Evolutionary conservation across 2,888 invertebrate species (phyloP).

Genomic region (Tenthredo scrophulariae): DNA sequence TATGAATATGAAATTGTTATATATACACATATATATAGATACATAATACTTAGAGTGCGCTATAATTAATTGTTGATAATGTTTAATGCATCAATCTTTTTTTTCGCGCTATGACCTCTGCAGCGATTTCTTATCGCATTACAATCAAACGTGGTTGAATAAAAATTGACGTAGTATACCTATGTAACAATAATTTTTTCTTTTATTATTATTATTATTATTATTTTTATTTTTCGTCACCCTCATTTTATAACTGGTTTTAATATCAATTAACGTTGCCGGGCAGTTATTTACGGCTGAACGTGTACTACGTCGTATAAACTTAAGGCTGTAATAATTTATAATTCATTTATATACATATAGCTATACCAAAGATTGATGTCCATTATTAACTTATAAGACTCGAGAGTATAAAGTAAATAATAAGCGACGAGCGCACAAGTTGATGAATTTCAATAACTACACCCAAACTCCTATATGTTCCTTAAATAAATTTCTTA

Average conservation of each 20-base stretch:
- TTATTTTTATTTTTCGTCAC: background rate
- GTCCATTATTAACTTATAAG: background rate
- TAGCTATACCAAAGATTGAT: background rate
- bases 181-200: background rate
- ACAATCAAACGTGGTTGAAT: background rate
- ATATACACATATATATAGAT: background rate
- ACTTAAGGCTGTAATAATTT: background rate
- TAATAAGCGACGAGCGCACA: background rate
- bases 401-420: background rate
- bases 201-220: background rate
- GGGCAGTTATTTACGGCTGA: background rate
- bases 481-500: background rate
- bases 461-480: background rate
- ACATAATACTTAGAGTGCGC: background rate
- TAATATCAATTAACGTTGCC: background rate
- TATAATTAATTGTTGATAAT: constrained; percentile 4
- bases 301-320: background rate
- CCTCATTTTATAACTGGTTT: background rate
- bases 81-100: background rate
- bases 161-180: background rate
- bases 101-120: background rate
- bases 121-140: background rate
- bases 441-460: background rate
- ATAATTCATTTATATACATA: background rate
- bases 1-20: background rate